Evolutionary conservation across 2,888 invertebrate species (phyloP).

Genomic region (Cataglyphis cursor): DNA sequence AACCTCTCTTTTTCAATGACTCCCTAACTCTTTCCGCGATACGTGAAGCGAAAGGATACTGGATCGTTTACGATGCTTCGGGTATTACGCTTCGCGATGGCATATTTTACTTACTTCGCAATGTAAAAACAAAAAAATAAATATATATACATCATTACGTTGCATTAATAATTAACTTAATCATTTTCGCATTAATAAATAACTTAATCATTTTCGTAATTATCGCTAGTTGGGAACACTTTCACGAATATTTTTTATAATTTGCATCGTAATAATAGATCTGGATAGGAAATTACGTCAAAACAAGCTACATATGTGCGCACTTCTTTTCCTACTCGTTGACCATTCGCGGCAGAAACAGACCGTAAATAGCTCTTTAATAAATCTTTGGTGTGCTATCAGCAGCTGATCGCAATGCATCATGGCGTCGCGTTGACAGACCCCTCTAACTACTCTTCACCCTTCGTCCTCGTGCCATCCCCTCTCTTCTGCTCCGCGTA

Average conservation of each 20-base stretch:
- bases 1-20: constrained; percentile 83
- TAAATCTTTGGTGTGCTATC: constrained; percentile 83
- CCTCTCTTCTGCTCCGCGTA: constrained; percentile 70
- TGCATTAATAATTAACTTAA: constrained; percentile 1
- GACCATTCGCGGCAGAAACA: constrained; percentile 50
- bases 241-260: neutral
- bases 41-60: constrained; percentile 62
- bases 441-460: constrained; percentile 77
- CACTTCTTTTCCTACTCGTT: constrained; percentile 31
- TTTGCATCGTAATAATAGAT: neutral
- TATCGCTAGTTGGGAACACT: neutral
- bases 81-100: constrained; percentile 27
- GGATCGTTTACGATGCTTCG: constrained; percentile 58
- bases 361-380: constrained; percentile 80
- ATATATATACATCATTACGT: neutral
- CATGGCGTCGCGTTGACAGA: constrained; percentile 84
- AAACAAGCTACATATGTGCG: constrained; percentile 12
- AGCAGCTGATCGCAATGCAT: constrained; percentile 84
- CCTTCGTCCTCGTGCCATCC: constrained; percentile 70
- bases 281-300: neutral
- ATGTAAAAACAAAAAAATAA: neutral
- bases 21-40: constrained; percentile 77
- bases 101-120: constrained; percentile 21
- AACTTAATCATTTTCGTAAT: neutral
- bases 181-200: neutral